Evolutionary conservation across 2,797 vertebrate species (phyloP).

Genomic region (Rhynchonycteris naso): DNA sequence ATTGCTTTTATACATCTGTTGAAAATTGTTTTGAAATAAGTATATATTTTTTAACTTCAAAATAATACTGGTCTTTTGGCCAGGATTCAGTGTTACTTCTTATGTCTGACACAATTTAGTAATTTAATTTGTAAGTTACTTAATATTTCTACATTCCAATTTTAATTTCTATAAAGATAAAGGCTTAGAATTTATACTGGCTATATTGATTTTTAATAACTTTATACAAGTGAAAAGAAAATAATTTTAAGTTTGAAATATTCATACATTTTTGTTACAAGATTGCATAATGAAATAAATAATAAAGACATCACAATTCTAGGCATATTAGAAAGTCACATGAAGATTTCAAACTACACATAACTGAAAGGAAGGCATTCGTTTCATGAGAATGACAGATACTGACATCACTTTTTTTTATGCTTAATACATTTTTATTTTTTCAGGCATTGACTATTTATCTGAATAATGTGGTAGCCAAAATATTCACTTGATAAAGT

Average conservation of each 20-base stretch:
- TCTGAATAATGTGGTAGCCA: neutral
- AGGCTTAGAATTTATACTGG: neutral
- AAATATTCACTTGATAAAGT: neutral
- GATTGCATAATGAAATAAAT: neutral
- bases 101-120: neutral
- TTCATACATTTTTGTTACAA: neutral
- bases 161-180: slow-evolving; percentile 9
- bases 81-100: neutral
- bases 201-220: neutral
- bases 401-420: neutral
- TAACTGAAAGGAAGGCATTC: neutral
- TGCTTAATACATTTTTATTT: neutral
- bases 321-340: neutral
- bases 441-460: neutral
- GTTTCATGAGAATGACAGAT: neutral
- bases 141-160: neutral
- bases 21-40: neutral
- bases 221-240: neutral
- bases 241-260: neutral
- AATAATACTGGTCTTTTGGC: neutral
- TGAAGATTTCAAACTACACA: neutral
- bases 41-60: neutral
- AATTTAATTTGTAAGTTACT: neutral
- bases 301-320: neutral
- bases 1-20: neutral